phyloP scores from a whole-genome alignment of 2,888 invertebrate genomes.

The Athetis lepigone region DNA sequence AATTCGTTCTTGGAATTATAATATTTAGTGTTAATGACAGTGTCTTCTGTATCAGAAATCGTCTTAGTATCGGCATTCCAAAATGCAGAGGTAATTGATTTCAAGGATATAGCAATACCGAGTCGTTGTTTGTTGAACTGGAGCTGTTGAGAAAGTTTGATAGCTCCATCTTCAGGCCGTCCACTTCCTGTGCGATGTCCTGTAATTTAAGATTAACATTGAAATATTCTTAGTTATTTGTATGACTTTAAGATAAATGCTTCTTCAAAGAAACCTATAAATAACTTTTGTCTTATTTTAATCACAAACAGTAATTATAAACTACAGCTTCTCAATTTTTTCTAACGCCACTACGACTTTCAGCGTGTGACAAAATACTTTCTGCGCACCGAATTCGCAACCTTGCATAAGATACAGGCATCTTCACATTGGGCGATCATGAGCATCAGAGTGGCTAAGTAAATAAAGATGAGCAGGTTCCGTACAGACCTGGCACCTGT shows the following conservation, averaged over 20 bases:
- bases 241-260: background rate
- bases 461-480: background rate
- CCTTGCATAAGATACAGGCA: no score
- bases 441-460: background rate
- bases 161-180: slow-evolving; percentile 83
- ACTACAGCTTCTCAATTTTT: no score
- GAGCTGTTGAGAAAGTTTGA: slow-evolving; percentile 81
- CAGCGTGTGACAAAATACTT: no score
- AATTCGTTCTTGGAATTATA: no score
- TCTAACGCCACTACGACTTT: no score
- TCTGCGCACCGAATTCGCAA: no score
- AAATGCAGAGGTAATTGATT: slow-evolving; percentile 13
- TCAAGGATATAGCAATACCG: slow-evolving; percentile 72
- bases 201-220: slow-evolving; percentile 66
- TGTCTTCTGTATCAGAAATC: background rate
- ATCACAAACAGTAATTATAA: no score
- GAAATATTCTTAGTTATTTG: background rate
- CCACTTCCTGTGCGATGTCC: slow-evolving; percentile 83
- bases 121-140: slow-evolving; percentile 78
- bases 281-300: no score
- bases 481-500: slow-evolving; percentile 74
- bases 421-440: no score
- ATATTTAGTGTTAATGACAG: slow-evolving; percentile 1
- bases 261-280: no score
- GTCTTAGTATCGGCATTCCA: slow-evolving; percentile 32